Evolutionary conservation across 2,113 vertebrate genomes (phyloP).

Genomic region (Psettodes erumei): DNA sequence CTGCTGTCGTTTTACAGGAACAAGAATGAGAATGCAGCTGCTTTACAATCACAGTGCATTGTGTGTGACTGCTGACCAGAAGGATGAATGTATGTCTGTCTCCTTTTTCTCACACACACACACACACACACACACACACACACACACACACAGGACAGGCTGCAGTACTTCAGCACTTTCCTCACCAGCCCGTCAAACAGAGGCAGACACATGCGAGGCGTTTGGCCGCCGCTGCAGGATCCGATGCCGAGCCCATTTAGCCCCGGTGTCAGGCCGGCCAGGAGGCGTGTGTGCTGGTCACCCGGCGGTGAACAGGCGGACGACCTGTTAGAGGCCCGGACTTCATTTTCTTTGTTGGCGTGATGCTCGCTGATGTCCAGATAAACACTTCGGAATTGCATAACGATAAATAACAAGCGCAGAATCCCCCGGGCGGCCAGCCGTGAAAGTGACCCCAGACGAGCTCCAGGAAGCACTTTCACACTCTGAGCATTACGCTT

Average conservation of each 20-base stretch:
- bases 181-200: slow-evolving; percentile 32
- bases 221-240: slow-evolving; percentile 50
- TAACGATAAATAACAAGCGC: slow-evolving; percentile 50
- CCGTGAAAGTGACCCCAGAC: slow-evolving; percentile 62
- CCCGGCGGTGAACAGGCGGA: slow-evolving; percentile 27
- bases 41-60: background rate
- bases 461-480: slow-evolving; percentile 51
- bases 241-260: slow-evolving; percentile 47
- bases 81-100: slow-evolving; percentile 1
- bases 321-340: slow-evolving; percentile 24
- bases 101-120: background rate
- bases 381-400: slow-evolving; percentile 43
- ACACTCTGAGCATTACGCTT: slow-evolving; percentile 34
- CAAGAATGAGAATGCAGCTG: background rate
- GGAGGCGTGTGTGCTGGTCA: slow-evolving; percentile 37
- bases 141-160: slow-evolving; percentile 1
- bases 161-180: slow-evolving; percentile 25
- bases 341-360: slow-evolving; percentile 20
- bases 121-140: background rate
- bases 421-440: slow-evolving; percentile 29
- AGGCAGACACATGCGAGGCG: slow-evolving; percentile 38
- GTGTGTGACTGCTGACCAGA: background rate
- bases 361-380: slow-evolving; percentile 11
- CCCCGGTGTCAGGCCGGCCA: slow-evolving; percentile 37
- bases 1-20: background rate